Evolutionary conservation across 2,113 vertebrate genomes (phyloP), one percentile per base, ranked within the genome.

Genomic region (Elephas maximus): DNA sequence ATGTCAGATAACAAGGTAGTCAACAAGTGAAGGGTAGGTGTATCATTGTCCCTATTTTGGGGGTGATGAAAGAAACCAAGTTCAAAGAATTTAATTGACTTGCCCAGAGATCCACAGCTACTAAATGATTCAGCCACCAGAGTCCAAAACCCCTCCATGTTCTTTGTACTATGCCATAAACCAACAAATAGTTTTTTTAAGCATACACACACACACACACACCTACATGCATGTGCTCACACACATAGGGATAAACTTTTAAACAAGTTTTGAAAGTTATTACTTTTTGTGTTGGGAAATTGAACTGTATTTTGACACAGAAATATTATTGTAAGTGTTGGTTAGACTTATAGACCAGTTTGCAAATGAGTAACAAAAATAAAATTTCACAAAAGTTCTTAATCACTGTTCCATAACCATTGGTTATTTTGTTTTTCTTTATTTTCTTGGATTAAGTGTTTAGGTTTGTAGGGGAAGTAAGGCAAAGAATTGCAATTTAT

Each of bases 391-490:
- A 1, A 4, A 93, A 92, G 37, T 69, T 21, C 24, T 88, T 89
- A 26, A n/a, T 69, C 2, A 0, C 6, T 77, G 0, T 69, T 53
- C 11, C 21, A 44, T 53, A 67, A 63, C 21, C 48, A n/a, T 41
- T 93, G 21, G 1, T n/a, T 62, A 57, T 91, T 82, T 86, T 12
- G 0, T 18, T 92, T 92, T 57, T 21, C 28, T 86, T 92, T 63
- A 17, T 90, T 91, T 85, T 67, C 62, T 90, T 90, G 88, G 74
- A 57, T 76, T 74, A 90, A 63, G 5, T 51, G 63, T 79, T 90
- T 69, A n/a, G 2, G 11, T 93, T 74, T 48, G 21, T 87, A 6
- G 63, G 60, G 73, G 73, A 92, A 96, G 17, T 37, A 78, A 95
- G 14, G 18, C 33, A 2, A 92, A 91, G 45, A 76, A 74, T 37